Evolutionary conservation across 2,888 invertebrate genomes (phyloP).

Genomic region (Amphiduros pacificus): DNA sequence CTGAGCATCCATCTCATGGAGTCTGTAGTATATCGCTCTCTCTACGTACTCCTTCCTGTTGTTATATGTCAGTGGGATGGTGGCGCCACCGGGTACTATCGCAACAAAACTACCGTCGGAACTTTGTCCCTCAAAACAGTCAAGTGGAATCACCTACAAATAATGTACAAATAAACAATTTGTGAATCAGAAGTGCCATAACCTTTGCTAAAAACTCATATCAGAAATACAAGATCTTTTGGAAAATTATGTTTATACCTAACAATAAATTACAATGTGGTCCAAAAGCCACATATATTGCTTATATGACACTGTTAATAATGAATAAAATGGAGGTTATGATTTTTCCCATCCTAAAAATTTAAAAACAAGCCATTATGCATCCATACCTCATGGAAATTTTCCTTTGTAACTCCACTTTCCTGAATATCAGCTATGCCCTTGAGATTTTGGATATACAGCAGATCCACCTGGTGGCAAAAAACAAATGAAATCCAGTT

Average conservation of each 20-base stretch:
- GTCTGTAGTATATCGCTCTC: conserved; percentile 66
- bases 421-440: conserved; percentile 68
- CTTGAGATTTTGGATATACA: conserved; percentile 66
- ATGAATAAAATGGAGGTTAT: no score
- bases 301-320: no score
- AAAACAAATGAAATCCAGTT: no score
- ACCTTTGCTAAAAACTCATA: no score
- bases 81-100: conserved; percentile 68
- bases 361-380: not conserved
- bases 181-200: not conserved
- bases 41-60: conserved; percentile 68
- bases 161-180: not conserved
- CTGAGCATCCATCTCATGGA: conserved; percentile 69
- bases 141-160: conserved; percentile 64
- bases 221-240: no score
- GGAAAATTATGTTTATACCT: no score
- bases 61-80: conserved; percentile 66
- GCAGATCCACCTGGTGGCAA: conserved; percentile 61
- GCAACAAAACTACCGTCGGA: conserved; percentile 66
- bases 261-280: no score
- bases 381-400: conserved; percentile 64
- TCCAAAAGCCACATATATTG: no score
- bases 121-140: conserved; percentile 68
- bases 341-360: no score
- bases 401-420: conserved; percentile 66